Evolutionary conservation across 2,888 invertebrate genomes (phyloP).

Genomic region (Rugalucina vietnamica): DNA sequence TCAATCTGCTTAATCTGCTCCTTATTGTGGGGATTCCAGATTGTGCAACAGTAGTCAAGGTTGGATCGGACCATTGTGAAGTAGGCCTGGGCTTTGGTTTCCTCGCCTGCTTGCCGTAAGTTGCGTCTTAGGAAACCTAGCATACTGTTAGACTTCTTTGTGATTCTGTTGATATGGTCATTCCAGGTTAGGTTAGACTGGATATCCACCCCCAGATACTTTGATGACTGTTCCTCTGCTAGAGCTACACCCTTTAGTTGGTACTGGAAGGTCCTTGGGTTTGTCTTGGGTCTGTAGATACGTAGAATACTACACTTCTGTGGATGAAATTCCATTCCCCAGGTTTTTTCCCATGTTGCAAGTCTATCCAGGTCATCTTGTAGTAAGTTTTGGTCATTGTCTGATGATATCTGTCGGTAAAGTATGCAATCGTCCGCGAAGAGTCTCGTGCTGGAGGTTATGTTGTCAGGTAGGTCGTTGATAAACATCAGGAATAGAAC

Average conservation of each 20-base stretch:
- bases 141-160: background rate
- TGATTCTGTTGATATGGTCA: background rate
- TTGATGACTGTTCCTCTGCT: background rate
- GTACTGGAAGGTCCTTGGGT: background rate
- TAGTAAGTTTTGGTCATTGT: background rate
- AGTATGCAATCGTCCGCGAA: background rate
- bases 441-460: background rate
- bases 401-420: background rate
- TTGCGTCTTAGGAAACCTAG: background rate
- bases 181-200: background rate
- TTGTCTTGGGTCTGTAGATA: background rate
- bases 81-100: too few species aligned
- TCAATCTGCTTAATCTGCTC: too few species aligned
- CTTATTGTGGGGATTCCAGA: too few species aligned
- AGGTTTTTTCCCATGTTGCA: background rate
- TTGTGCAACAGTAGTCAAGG: too few species aligned
- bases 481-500: background rate
- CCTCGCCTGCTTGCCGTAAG: background rate
- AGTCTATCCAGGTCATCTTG: background rate
- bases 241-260: background rate
- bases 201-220: background rate
- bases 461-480: background rate
- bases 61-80: too few species aligned
- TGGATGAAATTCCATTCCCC: conserved; percentile 13
- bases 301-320: background rate